A percentile compares a stretch with the other conserved stretches of the same genome.
phyloP scores from a whole-genome alignment of 2,113 vertebrate genomes.

The Trichomycterus rosablanca region DNA sequence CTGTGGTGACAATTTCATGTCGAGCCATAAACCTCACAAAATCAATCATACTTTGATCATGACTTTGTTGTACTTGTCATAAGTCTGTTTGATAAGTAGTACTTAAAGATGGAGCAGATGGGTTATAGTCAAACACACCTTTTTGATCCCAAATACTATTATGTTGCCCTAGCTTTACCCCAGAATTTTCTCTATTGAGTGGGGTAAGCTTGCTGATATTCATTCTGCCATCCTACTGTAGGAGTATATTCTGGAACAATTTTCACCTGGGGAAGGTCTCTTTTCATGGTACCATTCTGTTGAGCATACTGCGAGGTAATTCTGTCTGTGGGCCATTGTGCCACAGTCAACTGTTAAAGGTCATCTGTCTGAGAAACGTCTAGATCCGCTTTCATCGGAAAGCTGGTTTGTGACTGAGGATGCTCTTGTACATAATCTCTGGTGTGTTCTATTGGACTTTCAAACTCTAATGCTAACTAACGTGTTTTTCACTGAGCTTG shows the following conservation, averaged over 20 bases:
- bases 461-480: no score
- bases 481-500: neutral
- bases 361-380: neutral
- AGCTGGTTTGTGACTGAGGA: neutral
- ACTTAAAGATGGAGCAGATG: no score
- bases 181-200: neutral
- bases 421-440: neutral
- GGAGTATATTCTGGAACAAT: neutral
- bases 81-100: neutral
- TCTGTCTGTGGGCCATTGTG: no score
- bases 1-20: neutral
- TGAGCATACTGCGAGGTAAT: neutral
- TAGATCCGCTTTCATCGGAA: neutral
- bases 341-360: neutral
- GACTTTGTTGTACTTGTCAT: neutral
- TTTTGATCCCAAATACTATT: neutral
- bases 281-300: neutral
- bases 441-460: neutral
- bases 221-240: neutral
- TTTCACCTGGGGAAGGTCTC: no score
- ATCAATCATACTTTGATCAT: neutral
- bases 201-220: neutral
- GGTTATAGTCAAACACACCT: neutral
- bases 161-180: neutral
- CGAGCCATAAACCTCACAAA: conserved; percentile 1